Evolutionary conservation across 2,797 vertebrate genomes (phyloP), one percentile per base, ranked within the genome.

Genomic region (Typhlichthys subterraneus): DNA sequence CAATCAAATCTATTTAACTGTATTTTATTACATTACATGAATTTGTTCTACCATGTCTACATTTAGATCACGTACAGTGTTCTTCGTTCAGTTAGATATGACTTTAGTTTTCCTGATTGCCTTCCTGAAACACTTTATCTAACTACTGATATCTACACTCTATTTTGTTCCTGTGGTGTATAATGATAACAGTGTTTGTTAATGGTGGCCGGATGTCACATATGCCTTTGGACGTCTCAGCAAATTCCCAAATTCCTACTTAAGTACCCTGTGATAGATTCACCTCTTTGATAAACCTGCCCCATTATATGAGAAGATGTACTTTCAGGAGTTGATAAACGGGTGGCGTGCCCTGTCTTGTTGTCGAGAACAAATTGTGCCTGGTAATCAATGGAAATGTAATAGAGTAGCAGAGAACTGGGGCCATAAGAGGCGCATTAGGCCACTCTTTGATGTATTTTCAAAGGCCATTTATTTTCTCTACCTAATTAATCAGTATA

Each of bases 401-500:
- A 85, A 87, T 87, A 73, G 83, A 76, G 70, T 82, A 77, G 78
- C 76, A 76, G 73, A 72, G 72, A 77, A 65, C 65, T 29, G 55
- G 60, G 67, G 81, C 61, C 73, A 63, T 59, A 63, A 63, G 70
- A 75, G 75, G 67, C 59, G 67, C 78, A 81, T 85, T 77, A 79
- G 78, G 70, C 72, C 71, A 55, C 61, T 79, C 82, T 89, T 88
- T 90, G 85, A 89, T 89, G 83, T 87, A 70, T 79, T 88, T 87
- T 85, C 82, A 80, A 90, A 86, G 86, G 68, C 69, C 29, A 8
- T 13, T 61, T 76, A 83, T 79, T 67, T 67, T 66, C 65, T 65
- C 52, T 2, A 57, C 58, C 80, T 83, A 85, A 85, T 90, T 85
- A 87, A 87, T 87, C 83, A 75, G 73, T 8, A 38, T 82, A 79